Conservation (phyloP, 2,113 vertebrate species). For the Cynocephalus volans region DNA sequence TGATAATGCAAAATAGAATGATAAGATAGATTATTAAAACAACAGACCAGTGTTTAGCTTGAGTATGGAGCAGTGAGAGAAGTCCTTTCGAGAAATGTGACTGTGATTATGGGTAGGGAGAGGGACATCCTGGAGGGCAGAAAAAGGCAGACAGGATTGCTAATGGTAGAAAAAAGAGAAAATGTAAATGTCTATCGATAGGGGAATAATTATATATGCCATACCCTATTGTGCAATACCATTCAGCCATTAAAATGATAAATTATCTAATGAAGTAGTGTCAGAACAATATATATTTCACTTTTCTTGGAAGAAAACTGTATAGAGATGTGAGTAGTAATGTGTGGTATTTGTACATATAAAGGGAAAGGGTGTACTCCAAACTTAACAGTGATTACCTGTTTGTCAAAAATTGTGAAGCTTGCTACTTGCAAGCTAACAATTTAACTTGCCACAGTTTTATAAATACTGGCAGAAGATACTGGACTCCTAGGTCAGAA, state of each 20-base stretch:
- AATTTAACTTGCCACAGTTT: neutral
- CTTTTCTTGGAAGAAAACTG: neutral
- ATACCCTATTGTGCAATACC: neutral
- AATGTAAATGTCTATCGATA: neutral
- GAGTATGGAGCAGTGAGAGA: neutral
- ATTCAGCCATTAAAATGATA: neutral
- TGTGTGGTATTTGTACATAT: neutral
- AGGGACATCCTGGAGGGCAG: neutral
- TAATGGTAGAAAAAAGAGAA: neutral
- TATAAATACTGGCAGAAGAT: neutral
- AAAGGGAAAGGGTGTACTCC: neutral
- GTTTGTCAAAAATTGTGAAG: neutral
- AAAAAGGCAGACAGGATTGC: neutral
- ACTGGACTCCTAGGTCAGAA: neutral
- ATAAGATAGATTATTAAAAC: neutral
- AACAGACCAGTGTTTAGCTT: neutral
- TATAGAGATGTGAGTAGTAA: neutral
- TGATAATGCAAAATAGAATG: neutral
- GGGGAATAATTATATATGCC: neutral
- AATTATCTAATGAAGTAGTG: neutral
- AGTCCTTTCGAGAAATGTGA: neutral
- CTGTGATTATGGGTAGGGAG: neutral
- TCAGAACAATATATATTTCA: neutral
- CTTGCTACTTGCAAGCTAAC: neutral
- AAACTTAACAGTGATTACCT: neutral